Percentiles rank a stretch among this genome's conserved stretches.
These are phyloP conservation scores for Stenurella melanura DNA, from an alignment of 2,888 invertebrate genomes.

Conservation along the genomic window DNA sequence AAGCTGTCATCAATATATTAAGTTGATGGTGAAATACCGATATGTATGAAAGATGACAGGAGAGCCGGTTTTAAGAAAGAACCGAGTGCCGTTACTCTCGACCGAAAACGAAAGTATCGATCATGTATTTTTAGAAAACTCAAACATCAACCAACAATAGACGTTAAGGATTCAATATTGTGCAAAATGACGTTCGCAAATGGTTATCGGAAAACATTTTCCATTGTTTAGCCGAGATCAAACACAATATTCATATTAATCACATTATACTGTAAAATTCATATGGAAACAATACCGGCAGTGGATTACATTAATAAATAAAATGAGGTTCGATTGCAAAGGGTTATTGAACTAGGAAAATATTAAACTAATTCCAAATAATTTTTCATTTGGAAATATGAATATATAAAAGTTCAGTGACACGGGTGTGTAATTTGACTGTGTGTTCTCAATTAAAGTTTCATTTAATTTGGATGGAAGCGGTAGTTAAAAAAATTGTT, in stretches of 20 bases:
- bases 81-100: background rate
- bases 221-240: background rate
- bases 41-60: constrained; percentile 1
- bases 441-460: too few relatives aligned
- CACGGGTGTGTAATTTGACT: too few relatives aligned
- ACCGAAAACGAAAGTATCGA: background rate
- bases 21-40: constrained; percentile 4
- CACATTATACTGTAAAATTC: background rate
- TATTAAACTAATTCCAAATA: background rate
- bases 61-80: background rate
- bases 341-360: background rate
- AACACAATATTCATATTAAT: background rate
- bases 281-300: background rate
- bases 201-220: background rate
- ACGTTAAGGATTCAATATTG: background rate
- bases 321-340: background rate
- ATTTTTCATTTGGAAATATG: too few relatives aligned
- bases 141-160: background rate
- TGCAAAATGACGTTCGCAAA: constrained; percentile 4
- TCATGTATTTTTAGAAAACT: background rate
- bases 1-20: constrained; percentile 4
- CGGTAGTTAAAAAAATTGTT: too few relatives aligned
- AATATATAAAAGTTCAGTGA: too few relatives aligned
- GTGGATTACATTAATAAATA: background rate
- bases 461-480: too few relatives aligned